Percentiles rank a stretch among this genome's conserved stretches.
Evolutionary conservation across 2,888 invertebrate genomes (phyloP).

Genomic region (Watsonalla cultraria): DNA sequence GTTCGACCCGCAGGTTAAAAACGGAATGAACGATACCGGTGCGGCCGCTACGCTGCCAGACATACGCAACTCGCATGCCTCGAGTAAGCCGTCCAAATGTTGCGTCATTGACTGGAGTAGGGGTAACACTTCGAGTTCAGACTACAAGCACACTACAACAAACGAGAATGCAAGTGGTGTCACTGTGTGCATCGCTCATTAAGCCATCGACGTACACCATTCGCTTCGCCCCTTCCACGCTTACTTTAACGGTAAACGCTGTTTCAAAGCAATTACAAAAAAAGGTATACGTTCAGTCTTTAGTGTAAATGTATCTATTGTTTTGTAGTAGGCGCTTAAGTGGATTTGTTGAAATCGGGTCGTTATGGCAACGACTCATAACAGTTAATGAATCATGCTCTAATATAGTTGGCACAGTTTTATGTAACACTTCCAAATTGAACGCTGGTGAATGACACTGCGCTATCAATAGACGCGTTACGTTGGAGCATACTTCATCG

Average conservation of each 20-base stretch:
- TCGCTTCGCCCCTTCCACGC: too few species aligned
- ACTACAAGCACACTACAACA: not conserved
- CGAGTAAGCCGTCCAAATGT: constrained; percentile 29
- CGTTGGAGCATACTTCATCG: not conserved
- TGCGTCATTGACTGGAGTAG: constrained; percentile 37
- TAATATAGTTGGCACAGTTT: constrained; percentile 26
- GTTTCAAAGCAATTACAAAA: too few species aligned
- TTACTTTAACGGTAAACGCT: too few species aligned
- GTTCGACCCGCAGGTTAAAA: constrained; percentile 48
- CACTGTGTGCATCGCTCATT: too few species aligned
- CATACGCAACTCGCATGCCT: constrained; percentile 28
- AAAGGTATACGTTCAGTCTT: too few species aligned
- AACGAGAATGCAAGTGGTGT: not conserved
- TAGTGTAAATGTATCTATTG: too few species aligned
- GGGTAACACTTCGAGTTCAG: constrained; percentile 5
- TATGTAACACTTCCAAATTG: constrained; percentile 13
- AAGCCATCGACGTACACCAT: too few species aligned
- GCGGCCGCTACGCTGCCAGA: constrained; percentile 13
- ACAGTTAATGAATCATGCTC: constrained; percentile 16
- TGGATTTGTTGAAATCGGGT: constrained; percentile 22
- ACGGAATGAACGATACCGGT: constrained; percentile 43
- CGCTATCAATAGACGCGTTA: constrained; percentile 1
- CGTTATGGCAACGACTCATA: constrained; percentile 25
- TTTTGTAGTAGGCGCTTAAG: too few species aligned
- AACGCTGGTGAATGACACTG: constrained; percentile 24